Percentiles rank a stretch among this genome's conserved stretches.
These are phyloP conservation scores for Oenanthe oenanthe DNA, from an alignment of 2,113 vertebrate genomes.

Conservation along the genomic window DNA sequence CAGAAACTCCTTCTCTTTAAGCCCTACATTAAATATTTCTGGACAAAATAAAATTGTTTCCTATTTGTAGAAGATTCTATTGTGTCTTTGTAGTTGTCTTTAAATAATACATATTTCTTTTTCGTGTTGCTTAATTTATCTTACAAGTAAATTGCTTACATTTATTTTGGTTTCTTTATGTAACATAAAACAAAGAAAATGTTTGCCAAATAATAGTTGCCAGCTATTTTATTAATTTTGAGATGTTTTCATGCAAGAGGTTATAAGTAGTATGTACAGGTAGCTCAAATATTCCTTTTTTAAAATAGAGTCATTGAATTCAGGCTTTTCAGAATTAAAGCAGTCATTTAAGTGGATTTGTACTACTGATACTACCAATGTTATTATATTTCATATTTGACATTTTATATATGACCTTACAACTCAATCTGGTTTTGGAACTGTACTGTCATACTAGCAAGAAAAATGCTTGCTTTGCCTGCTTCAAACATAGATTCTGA, in stretches of 20 bases:
- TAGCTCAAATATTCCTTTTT: background rate
- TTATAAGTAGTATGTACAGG: fast-evolving
- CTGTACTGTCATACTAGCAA: background rate
- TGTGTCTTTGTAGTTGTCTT: background rate
- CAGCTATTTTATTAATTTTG: background rate
- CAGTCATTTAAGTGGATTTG: background rate
- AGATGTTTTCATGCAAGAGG: background rate
- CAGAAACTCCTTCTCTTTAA: background rate
- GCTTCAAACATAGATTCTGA: background rate
- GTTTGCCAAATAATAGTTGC: background rate
- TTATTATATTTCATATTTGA: background rate
- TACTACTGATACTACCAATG: background rate
- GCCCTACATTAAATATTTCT: background rate
- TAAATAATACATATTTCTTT: background rate
- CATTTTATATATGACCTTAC: background rate
- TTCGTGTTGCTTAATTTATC: background rate
- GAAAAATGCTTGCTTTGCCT: background rate
- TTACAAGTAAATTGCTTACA: background rate
- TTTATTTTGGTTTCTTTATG: background rate
- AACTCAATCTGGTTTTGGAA: background rate
- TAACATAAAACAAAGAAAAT: background rate
- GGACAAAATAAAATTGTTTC: background rate
- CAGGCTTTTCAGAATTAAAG: background rate
- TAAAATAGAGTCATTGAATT: background rate
- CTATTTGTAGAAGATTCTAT: background rate